A percentile compares a stretch with the other conserved stretches of the same genome.
These are phyloP conservation scores for Imbricaverruca yamaguchii DNA, from an alignment of 2,888 invertebrate species.

Conservation along the genomic window DNA sequence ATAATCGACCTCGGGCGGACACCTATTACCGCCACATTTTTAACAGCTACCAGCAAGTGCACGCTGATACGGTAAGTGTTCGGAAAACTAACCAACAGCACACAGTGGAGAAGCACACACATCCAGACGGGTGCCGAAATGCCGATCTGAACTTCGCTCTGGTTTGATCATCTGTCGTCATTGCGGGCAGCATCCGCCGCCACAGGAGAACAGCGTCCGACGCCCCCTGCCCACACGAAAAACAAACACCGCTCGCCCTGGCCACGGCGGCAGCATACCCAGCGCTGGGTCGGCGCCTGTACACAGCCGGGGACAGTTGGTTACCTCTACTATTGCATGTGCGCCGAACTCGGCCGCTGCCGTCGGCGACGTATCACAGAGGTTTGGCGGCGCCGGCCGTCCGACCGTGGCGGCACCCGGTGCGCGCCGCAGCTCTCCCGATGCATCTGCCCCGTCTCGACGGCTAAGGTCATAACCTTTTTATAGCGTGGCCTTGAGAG, in stretches of 20 bases:
- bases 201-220: not conserved
- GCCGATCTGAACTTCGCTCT: not conserved
- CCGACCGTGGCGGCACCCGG: not conserved
- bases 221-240: not conserved
- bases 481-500: constrained; percentile 9
- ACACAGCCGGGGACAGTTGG: not conserved
- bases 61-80: too few relatives aligned
- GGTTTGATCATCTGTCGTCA: not conserved
- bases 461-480: constrained; percentile 14
- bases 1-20: too few relatives aligned
- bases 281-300: not conserved
- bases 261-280: not conserved
- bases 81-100: too few relatives aligned
- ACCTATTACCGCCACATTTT: too few relatives aligned
- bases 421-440: not conserved
- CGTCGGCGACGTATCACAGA: constrained; percentile 1
- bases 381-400: not conserved
- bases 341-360: not conserved
- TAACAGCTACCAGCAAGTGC: too few relatives aligned
- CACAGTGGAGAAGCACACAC: too few relatives aligned
- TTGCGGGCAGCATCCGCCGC: not conserved
- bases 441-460: not conserved
- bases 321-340: constrained; percentile 1
- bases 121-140: not conserved
- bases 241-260: not conserved